These are phyloP conservation scores for Lepus americanus DNA, from an alignment of 2,113 vertebrate species.

Conservation along the genomic window DNA sequence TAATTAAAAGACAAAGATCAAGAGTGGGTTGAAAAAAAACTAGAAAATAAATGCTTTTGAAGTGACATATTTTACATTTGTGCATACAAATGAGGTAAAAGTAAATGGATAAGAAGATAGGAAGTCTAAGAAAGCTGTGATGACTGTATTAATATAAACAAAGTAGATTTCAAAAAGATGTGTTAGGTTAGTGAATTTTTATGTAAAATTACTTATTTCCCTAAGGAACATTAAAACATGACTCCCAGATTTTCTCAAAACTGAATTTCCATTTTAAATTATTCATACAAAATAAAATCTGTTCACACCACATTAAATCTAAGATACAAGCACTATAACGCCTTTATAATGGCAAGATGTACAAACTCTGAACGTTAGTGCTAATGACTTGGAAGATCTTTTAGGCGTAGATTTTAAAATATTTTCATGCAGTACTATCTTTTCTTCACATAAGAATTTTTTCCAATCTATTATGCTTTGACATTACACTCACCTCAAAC, in stretches of 20 bases:
- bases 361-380: slow-evolving; percentile 25
- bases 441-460: slow-evolving; percentile 83
- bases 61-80: slow-evolving; percentile 23
- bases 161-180: neutral
- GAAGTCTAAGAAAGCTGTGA: neutral
- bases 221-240: slow-evolving; percentile 38
- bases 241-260: slow-evolving; percentile 33
- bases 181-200: neutral
- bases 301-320: slow-evolving; percentile 29
- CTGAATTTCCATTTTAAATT: slow-evolving; percentile 57
- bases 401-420: slow-evolving; percentile 48
- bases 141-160: neutral
- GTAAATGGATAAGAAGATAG: neutral
- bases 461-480: slow-evolving; percentile 83
- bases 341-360: neutral
- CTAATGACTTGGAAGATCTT: slow-evolving; percentile 56
- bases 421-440: slow-evolving; percentile 76
- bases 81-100: neutral
- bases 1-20: neutral
- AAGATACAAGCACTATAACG: slow-evolving; percentile 16
- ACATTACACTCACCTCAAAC: slow-evolving; percentile 85
- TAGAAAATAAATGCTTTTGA: neutral
- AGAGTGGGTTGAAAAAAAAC: slow-evolving; percentile 17
- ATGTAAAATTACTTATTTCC: slow-evolving; percentile 42
- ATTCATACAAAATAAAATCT: slow-evolving; percentile 69